A percentile compares a stretch with the other conserved stretches of the same genome.
These are phyloP conservation scores for Priapulus caudatus DNA, from an alignment of 2,888 invertebrate species.

Conservation along the genomic window DNA sequence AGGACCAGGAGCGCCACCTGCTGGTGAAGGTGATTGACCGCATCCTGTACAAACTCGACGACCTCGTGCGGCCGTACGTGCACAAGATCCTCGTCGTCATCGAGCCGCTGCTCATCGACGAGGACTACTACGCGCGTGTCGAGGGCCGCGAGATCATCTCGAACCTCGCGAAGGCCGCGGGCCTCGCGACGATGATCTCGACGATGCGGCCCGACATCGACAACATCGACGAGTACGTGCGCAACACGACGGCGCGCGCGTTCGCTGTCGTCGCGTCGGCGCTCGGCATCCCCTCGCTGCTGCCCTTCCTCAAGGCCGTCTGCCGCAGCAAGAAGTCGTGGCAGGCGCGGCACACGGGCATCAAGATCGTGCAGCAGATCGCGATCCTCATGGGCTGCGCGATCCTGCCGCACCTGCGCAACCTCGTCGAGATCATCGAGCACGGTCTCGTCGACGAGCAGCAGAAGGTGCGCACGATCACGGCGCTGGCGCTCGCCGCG, in stretches of 20 bases:
- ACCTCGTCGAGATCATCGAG: slow-evolving; percentile 97
- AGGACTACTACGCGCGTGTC: slow-evolving; percentile 98
- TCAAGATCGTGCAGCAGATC: slow-evolving; percentile 99
- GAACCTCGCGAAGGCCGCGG: slow-evolving; percentile 96
- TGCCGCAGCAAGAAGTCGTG: slow-evolving; percentile 98
- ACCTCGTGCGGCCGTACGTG: slow-evolving; percentile 94
- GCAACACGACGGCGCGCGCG: slow-evolving; percentile 97
- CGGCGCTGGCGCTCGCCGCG: slow-evolving; percentile 93
- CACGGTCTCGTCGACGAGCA: slow-evolving; percentile 96
- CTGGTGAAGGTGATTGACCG: slow-evolving; percentile 97
- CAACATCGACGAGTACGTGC: slow-evolving; percentile 89
- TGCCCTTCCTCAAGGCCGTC: slow-evolving; percentile 97
- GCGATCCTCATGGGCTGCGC: slow-evolving; percentile 99
- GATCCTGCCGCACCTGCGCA: slow-evolving; percentile 92
- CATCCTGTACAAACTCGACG: slow-evolving; percentile 93
- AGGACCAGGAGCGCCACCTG: slow-evolving; percentile 97
- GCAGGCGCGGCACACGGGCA: slow-evolving; percentile 96
- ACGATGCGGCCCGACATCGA: slow-evolving; percentile 99
- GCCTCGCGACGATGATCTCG: slow-evolving; percentile 98
- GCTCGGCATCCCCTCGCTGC: slow-evolving; percentile 86
- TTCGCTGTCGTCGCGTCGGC: slow-evolving; percentile 99
- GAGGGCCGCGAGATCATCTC: slow-evolving; percentile 99
- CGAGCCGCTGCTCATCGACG: slow-evolving; percentile 94
- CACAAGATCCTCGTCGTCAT: slow-evolving; percentile 99
- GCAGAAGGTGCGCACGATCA: slow-evolving; percentile 97